phyloP scores from a whole-genome alignment of 37 sponge, comb jelly and placozoan genomes.

The Oopsacas minuta region DNA sequence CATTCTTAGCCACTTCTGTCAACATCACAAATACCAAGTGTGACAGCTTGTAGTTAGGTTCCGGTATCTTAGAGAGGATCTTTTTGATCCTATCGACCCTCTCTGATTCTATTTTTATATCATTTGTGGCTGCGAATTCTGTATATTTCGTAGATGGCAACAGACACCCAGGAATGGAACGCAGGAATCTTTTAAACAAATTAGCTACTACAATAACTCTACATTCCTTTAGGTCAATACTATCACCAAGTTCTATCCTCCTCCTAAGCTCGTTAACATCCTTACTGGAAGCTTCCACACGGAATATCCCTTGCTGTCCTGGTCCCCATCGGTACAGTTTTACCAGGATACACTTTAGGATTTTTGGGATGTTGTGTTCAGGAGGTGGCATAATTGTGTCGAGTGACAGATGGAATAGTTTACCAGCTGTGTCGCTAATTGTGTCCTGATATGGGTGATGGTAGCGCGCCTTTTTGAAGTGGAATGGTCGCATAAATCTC shows the following conservation, averaged over 20 bases:
- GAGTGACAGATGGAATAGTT: not conserved
- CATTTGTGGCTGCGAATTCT: constrained; percentile 17
- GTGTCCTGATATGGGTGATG: not conserved
- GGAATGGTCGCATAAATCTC: not conserved
- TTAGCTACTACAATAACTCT: not conserved
- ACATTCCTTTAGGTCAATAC: not conserved
- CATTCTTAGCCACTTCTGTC: not conserved
- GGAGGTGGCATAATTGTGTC: constrained; percentile 19
- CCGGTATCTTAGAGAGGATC: not conserved
- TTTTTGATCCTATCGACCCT: not conserved
- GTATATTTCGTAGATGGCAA: not conserved
- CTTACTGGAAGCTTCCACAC: not conserved
- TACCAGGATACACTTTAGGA: not conserved
- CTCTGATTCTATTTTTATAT: not conserved
- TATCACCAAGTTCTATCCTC: not conserved
- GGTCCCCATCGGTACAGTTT: not conserved
- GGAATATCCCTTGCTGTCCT: not conserved
- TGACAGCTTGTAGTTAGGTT: not conserved
- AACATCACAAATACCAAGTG: not conserved
- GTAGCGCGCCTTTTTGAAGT: not conserved
- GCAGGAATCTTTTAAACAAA: not conserved
- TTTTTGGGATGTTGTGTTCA: not conserved
- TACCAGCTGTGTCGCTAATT: not conserved
- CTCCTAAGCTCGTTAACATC: not conserved
- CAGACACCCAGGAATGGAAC: not conserved